Evolutionary conservation across 1,140 invertebrate genomes (phyloP).

Genomic region (Anthonomus grandis): DNA sequence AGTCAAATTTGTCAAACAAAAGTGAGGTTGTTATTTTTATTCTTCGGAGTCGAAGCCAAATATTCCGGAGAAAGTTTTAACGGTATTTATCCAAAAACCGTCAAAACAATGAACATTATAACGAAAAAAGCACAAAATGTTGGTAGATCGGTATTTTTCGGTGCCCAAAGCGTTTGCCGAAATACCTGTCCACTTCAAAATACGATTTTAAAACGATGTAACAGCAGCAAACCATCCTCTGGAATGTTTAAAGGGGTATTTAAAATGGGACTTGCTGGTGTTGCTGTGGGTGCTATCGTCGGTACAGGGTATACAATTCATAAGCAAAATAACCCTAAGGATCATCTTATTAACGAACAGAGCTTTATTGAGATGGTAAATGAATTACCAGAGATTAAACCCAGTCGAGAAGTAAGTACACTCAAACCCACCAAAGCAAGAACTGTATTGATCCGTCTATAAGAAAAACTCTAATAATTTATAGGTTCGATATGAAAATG

Average conservation of each 20-base stretch:
- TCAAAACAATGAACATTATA: conserved; percentile 16
- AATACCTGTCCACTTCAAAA: not conserved
- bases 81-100: no score
- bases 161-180: not conserved
- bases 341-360: conserved; percentile 51
- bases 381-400: conserved; percentile 51
- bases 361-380: conserved; percentile 51
- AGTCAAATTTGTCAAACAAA: no score
- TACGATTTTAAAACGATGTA: conserved; percentile 1
- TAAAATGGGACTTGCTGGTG: conserved; percentile 53
- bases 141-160: not conserved
- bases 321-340: conserved; percentile 46
- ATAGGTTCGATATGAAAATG: conserved; percentile 61
- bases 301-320: conserved; percentile 53
- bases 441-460: conserved; percentile 1
- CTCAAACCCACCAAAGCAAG: not conserved
- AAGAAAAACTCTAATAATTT: no score
- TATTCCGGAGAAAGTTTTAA: no score
- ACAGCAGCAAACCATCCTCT: not conserved
- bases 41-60: no score
- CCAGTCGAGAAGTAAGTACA: conserved; percentile 37
- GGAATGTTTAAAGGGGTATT: conserved; percentile 34
- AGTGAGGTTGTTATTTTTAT: no score
- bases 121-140: conserved; percentile 10
- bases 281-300: conserved; percentile 52